Base-by-base conservation (phyloP, 30 jellyfish, hydroid and myxozoan species). In the Catostylus mosaicus region DNA sequence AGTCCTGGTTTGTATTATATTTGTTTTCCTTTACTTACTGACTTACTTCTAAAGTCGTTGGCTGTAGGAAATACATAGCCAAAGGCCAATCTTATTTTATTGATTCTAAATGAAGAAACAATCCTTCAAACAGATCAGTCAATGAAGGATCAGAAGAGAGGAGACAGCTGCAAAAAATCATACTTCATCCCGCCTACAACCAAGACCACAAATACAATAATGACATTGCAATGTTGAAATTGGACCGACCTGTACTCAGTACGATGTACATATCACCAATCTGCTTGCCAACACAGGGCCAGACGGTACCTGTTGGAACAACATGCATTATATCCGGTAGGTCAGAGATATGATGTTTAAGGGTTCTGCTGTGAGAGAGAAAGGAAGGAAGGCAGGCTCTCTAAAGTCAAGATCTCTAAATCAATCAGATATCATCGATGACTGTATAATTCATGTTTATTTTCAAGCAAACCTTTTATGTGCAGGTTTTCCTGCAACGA, bases 271-370 rank as follows among this genome's bases (percentile, higher is more conserved):
- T 84, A 16, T 46, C 76, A 16, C 75, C 95, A 7, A 76, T 73
- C 23, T 84, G 95, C 60, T 77, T 84, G 59, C 95, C 95, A 60
- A 38, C 27, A 23, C 88, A 73, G 26, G 95, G 88, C 10, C 61
- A 34, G 19, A 34, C 32, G 19, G 84, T 84, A 20, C 77, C 36
- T 11, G 77, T 45, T 20, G 82, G 82, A 19, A 59, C 70, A 32
- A 57, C 40, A 23, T 84, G 95, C 84, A 59, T 47, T 62, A 38
- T 73, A 26, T 36, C 95, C 27, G 95, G 95, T 84, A 63, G 62
- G 71, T 6, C 29, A 3, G 23, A 40, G 7, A 40, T 14, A 40
- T 40, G 7, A 40, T n/a, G n/a, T n/a, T n/a, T n/a, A n/a, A n/a
- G n/a, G n/a, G n/a, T n/a, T n/a, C n/a, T n/a, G n/a, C n/a, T n/a